These are phyloP conservation scores for Hemistola chrysoprasaria DNA, from an alignment of 2,888 invertebrate species.

Conservation along the genomic window DNA sequence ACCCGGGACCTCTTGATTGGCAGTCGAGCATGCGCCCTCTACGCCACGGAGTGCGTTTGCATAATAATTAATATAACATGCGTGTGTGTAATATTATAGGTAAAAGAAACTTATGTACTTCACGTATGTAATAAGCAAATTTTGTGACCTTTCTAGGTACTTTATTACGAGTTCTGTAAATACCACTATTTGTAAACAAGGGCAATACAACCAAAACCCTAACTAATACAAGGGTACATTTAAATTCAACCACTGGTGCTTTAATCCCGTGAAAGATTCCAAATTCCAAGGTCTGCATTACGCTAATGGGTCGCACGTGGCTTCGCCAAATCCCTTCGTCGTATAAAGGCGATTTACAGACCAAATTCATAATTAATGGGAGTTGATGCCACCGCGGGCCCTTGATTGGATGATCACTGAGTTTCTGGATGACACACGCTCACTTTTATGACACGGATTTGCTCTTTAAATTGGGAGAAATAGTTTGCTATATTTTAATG, in stretches of 20 bases:
- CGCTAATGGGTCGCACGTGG: slow-evolving; percentile 77
- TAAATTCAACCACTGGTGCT: slow-evolving; percentile 20
- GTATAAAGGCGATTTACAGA: slow-evolving; percentile 75
- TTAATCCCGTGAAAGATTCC: slow-evolving; percentile 58
- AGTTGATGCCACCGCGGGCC: slow-evolving; percentile 60
- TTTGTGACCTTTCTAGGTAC: too few species aligned
- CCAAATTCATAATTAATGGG: slow-evolving; percentile 78
- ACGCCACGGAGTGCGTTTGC: too few species aligned
- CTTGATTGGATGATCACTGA: slow-evolving; percentile 68
- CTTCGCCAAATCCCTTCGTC: slow-evolving; percentile 71
- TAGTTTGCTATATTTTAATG: too few species aligned
- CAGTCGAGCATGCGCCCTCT: too few species aligned
- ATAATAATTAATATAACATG: too few species aligned
- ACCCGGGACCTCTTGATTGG: too few species aligned
- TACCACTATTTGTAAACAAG: too few species aligned
- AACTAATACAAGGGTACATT: background rate
- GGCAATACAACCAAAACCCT: too few species aligned
- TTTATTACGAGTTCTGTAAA: too few species aligned
- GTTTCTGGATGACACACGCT: slow-evolving; percentile 45
- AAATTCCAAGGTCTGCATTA: slow-evolving; percentile 70
- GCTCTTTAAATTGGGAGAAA: slow-evolving; percentile 1
- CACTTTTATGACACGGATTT: slow-evolving; percentile 5
- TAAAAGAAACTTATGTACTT: too few species aligned
- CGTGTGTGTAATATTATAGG: too few species aligned
- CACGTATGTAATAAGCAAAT: too few species aligned